phyloP scores from a whole-genome alignment of 1,140 invertebrate species.

The Penaeus vannamei region DNA sequence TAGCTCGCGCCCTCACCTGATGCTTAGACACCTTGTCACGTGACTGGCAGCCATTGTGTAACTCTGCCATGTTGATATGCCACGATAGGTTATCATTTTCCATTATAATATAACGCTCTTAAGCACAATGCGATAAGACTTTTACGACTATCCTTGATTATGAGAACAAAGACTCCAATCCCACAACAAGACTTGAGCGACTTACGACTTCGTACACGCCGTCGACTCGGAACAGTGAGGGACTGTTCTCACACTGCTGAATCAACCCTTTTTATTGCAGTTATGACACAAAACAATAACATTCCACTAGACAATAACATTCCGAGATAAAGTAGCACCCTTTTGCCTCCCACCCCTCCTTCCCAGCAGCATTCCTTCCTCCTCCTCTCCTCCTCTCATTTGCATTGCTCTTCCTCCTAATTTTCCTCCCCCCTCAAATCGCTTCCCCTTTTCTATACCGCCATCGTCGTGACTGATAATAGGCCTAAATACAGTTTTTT shows the following conservation, averaged over 20 bases:
- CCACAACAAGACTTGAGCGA: constrained; percentile 48
- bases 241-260: neutral
- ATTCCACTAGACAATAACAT: too few species aligned
- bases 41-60: constrained; percentile 51
- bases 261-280: too few species aligned
- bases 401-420: neutral
- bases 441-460: neutral
- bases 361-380: too few species aligned
- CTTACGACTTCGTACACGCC: neutral
- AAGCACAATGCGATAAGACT: constrained; percentile 61
- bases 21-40: constrained; percentile 20
- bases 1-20: neutral
- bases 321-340: too few species aligned
- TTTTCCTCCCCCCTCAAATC: too few species aligned
- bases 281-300: too few species aligned
- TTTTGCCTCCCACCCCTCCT: too few species aligned
- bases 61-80: constrained; percentile 61
- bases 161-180: constrained; percentile 56
- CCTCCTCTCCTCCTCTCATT: neutral
- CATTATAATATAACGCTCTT: constrained; percentile 63
- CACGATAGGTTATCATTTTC: constrained; percentile 63
- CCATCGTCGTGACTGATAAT: too few species aligned
- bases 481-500: too few species aligned
- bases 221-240: neutral
- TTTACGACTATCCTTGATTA: constrained; percentile 60